phyloP scores from a whole-genome alignment of 2,113 vertebrate species.

The Nerophis lumbriciformis region DNA sequence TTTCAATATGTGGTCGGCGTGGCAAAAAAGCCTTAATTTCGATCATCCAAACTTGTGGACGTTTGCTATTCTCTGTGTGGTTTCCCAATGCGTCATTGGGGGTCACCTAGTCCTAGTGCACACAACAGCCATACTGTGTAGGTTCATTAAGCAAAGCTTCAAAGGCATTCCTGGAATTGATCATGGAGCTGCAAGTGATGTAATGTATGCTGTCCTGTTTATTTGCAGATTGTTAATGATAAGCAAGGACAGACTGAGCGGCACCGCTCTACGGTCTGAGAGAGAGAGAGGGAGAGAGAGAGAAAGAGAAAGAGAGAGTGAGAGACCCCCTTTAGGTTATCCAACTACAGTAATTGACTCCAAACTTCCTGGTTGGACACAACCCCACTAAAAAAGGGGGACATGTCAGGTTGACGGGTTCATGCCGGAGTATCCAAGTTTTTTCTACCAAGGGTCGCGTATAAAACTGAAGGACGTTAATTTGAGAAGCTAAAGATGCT shows the following conservation, averaged over 20 bases:
- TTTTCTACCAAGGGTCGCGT: no score
- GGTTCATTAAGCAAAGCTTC: slow-evolving; percentile 69
- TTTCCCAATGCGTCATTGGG: slow-evolving; percentile 18
- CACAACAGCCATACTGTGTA: slow-evolving; percentile 43
- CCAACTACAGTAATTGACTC: slow-evolving; percentile 47
- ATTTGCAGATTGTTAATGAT: slow-evolving; percentile 76
- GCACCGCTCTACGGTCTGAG: slow-evolving; percentile 61
- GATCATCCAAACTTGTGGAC: neutral
- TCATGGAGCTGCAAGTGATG: slow-evolving; percentile 69
- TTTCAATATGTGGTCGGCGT: neutral
- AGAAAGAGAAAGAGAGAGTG: neutral
- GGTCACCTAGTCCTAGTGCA: slow-evolving; percentile 31
- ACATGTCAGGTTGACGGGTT: slow-evolving; percentile 42
- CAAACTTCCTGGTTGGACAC: slow-evolving; percentile 52
- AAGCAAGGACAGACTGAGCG: slow-evolving; percentile 70
- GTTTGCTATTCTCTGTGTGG: neutral
- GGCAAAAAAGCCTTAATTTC: no score
- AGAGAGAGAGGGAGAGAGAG: slow-evolving; percentile 48
- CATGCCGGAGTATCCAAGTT: no score
- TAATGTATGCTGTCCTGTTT: slow-evolving; percentile 73
- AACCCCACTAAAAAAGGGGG: slow-evolving; percentile 25
- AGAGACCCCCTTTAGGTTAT: slow-evolving; percentile 31
- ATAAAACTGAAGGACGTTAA: no score
- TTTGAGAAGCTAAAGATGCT: no score
- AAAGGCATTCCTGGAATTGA: slow-evolving; percentile 73